Conservation (phyloP, 1,140 invertebrate genomes). For the Dreissena polymorpha region DNA sequence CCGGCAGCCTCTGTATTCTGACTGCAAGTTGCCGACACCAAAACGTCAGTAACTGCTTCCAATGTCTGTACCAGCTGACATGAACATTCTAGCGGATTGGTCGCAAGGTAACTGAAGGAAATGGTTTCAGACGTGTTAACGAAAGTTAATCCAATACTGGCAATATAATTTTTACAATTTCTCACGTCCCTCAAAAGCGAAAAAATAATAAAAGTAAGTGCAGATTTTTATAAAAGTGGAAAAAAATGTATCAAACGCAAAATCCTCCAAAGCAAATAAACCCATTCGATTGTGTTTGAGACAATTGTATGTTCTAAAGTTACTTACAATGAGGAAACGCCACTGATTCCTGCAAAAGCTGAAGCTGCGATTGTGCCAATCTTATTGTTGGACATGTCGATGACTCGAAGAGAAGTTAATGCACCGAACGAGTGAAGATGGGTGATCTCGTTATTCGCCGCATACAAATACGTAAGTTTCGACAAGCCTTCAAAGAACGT, state of each 20-base stretch:
- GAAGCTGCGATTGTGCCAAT: slow-evolving; percentile 17
- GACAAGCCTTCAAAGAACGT: slow-evolving; percentile 5
- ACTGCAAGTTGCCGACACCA: slow-evolving; percentile 21
- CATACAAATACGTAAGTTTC: background rate
- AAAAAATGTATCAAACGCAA: too few relatives aligned
- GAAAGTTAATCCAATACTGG: too few relatives aligned
- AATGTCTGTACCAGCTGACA: slow-evolving; percentile 39
- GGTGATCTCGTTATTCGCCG: slow-evolving; percentile 19
- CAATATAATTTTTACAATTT: too few relatives aligned
- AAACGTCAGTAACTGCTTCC: background rate
- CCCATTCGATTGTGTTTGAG: too few relatives aligned
- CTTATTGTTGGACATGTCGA: slow-evolving; percentile 24
- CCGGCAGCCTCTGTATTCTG: slow-evolving; percentile 3
- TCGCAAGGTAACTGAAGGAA: slow-evolving; percentile 8
- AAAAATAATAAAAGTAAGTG: too few relatives aligned
- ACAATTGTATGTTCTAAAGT: background rate
- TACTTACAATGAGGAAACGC: slow-evolving; percentile 29
- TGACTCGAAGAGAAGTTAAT: background rate
- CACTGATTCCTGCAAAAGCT: slow-evolving; percentile 22
- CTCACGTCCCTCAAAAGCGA: too few relatives aligned
- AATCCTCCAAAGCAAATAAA: too few relatives aligned
- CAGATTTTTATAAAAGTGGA: too few relatives aligned
- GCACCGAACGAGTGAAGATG: slow-evolving; percentile 11
- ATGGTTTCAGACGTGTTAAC: too few relatives aligned
- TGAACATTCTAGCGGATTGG: slow-evolving; percentile 36